These are phyloP conservation scores for Tiliacea aurago DNA, from an alignment of 2,888 invertebrate genomes.

Conservation along the genomic window DNA sequence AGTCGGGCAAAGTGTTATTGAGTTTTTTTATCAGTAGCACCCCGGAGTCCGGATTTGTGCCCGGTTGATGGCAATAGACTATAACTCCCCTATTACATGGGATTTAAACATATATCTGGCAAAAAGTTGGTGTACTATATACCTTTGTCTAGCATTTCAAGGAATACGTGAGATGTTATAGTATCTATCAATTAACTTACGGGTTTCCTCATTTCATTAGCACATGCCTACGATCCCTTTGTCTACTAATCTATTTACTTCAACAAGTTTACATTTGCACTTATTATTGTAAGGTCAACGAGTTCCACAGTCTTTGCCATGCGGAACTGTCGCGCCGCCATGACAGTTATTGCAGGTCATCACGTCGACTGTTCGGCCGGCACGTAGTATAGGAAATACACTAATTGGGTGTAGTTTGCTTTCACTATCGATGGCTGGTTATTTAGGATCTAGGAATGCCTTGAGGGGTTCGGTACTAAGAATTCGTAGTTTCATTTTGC, in stretches of 20 bases:
- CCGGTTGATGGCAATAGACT: background rate
- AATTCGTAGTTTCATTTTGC: constrained; percentile 6
- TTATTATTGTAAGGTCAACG: constrained; percentile 60
- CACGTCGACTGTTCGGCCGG: constrained; percentile 44
- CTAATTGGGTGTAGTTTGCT: constrained; percentile 45
- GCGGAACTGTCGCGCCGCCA: constrained; percentile 46
- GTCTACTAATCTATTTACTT: constrained; percentile 44
- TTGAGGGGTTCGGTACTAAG: background rate
- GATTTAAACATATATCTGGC: background rate
- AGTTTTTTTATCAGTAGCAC: too few relatives aligned
- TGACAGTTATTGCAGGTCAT: constrained; percentile 50
- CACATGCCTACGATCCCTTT: constrained; percentile 34
- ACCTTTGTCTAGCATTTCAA: background rate
- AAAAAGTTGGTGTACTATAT: background rate
- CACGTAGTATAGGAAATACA: constrained; percentile 52
- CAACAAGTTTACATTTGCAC: constrained; percentile 37
- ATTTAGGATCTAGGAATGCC: constrained; percentile 4
- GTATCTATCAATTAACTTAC: constrained; percentile 1
- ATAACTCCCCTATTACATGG: background rate
- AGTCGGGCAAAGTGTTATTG: too few relatives aligned
- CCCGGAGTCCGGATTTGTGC: background rate
- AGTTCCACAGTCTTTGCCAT: constrained; percentile 40
- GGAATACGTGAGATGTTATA: background rate
- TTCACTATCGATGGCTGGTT: constrained; percentile 46
- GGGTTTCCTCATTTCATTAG: constrained; percentile 40